These are phyloP conservation scores for Bothrops alternatus DNA, from an alignment of 2,797 vertebrate species.

Conservation along the genomic window DNA sequence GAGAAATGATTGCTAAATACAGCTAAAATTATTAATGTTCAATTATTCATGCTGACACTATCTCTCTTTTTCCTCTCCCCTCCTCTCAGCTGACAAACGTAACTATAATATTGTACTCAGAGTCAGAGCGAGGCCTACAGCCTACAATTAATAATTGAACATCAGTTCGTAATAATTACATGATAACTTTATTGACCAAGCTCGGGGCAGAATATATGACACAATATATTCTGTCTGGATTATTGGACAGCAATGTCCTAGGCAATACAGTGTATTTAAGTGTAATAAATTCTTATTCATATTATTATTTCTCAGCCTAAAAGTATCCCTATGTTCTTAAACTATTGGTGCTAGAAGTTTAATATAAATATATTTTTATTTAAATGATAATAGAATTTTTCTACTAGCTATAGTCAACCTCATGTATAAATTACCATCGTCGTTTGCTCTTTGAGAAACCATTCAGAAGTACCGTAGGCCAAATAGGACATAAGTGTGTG, in stretches of 20 bases:
- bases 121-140: conserved; percentile 70
- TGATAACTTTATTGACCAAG: conserved; percentile 78
- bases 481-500: neutral
- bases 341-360: neutral
- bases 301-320: neutral
- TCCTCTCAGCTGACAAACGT: conserved; percentile 62
- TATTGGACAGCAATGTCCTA: conserved; percentile 38
- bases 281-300: neutral
- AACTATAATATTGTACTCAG: conserved; percentile 58
- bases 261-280: conserved; percentile 12
- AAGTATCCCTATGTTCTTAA: neutral
- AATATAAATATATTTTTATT: neutral
- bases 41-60: conserved; percentile 73
- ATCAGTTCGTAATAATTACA: conserved; percentile 70
- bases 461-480: neutral
- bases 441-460: neutral
- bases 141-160: conserved; percentile 76
- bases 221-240: conserved; percentile 32
- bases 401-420: neutral
- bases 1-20: conserved; percentile 66
- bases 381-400: neutral
- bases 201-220: conserved; percentile 38
- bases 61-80: conserved; percentile 39
- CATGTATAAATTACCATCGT: neutral
- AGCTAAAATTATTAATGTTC: conserved; percentile 71